Conservation (phyloP, 1,140 invertebrate genomes). For the Drosophila asahinai region DNA sequence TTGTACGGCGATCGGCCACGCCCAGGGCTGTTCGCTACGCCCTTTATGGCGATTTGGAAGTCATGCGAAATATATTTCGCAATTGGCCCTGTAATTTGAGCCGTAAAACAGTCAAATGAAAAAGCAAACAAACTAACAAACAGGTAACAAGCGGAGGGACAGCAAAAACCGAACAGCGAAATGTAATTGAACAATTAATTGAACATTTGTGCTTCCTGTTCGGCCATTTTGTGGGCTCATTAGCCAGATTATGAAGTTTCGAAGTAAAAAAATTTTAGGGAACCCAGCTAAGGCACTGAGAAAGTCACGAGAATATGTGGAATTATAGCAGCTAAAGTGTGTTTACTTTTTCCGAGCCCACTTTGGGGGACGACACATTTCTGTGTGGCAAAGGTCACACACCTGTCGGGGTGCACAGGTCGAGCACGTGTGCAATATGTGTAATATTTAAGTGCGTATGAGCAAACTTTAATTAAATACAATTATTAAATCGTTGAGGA, state of each 20-base stretch:
- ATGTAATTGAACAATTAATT: constrained; percentile 48
- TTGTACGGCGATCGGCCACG: constrained; percentile 25
- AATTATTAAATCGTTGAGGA: constrained; percentile 30
- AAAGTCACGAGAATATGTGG: constrained; percentile 5
- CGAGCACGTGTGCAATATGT: constrained; percentile 10
- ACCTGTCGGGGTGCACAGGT: constrained; percentile 26
- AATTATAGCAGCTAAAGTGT: neutral
- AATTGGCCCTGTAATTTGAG: constrained; percentile 55
- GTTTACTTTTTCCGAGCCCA: neutral
- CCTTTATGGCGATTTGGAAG: constrained; percentile 35
- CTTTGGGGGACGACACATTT: neutral
- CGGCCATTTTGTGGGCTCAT: constrained; percentile 11
- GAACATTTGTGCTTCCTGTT: constrained; percentile 52
- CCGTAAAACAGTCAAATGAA: constrained; percentile 14
- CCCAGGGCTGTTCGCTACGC: constrained; percentile 36
- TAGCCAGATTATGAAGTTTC: constrained; percentile 1
- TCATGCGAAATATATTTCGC: constrained; percentile 57
- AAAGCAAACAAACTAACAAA: constrained; percentile 14
- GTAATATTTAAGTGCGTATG: constrained; percentile 31
- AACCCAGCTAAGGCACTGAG: neutral
- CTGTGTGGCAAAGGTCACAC: constrained; percentile 20
- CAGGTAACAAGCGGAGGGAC: constrained; percentile 14
- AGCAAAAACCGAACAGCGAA: constrained; percentile 31
- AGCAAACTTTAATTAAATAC: constrained; percentile 42
- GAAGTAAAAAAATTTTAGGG: neutral